Evolutionary conservation across 2,888 invertebrate species (phyloP).

Genomic region (Trissolcus brochymenae): DNA sequence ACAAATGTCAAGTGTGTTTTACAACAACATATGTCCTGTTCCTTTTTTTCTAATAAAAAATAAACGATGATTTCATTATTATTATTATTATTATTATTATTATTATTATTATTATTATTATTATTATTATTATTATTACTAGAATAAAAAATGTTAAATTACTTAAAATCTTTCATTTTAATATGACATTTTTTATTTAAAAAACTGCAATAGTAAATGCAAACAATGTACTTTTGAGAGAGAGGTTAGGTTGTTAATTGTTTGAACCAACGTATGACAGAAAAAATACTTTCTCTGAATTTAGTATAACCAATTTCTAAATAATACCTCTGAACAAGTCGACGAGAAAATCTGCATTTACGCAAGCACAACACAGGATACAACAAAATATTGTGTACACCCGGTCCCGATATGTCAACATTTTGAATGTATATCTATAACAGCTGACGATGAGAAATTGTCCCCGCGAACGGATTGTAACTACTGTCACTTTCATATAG

Average conservation of each 20-base stretch:
- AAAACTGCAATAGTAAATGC: too few species aligned
- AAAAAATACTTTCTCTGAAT: background rate
- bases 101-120: too few species aligned
- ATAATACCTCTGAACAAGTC: constrained; percentile 11
- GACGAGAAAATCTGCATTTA: constrained; percentile 2
- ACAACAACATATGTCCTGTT: too few species aligned
- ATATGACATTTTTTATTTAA: too few species aligned
- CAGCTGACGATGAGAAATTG: too few species aligned
- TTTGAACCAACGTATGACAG: background rate
- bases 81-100: too few species aligned
- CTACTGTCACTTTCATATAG: background rate
- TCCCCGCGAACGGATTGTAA: too few species aligned
- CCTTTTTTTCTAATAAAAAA: too few species aligned
- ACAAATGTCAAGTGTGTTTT: background rate
- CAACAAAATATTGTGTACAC: constrained; percentile 3
- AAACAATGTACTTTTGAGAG: background rate
- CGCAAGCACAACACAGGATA: constrained; percentile 3
- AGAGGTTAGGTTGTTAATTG: constrained; percentile 4
- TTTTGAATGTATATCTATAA: background rate
- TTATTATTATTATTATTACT: too few species aligned
- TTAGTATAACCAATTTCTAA: background rate
- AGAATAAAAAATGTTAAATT: too few species aligned
- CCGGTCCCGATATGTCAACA: constrained; percentile 5
- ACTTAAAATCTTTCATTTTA: too few species aligned
- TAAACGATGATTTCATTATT: too few species aligned